phyloP scores from a whole-genome alignment of 2,888 invertebrate genomes.

The Acheta domesticus region DNA sequence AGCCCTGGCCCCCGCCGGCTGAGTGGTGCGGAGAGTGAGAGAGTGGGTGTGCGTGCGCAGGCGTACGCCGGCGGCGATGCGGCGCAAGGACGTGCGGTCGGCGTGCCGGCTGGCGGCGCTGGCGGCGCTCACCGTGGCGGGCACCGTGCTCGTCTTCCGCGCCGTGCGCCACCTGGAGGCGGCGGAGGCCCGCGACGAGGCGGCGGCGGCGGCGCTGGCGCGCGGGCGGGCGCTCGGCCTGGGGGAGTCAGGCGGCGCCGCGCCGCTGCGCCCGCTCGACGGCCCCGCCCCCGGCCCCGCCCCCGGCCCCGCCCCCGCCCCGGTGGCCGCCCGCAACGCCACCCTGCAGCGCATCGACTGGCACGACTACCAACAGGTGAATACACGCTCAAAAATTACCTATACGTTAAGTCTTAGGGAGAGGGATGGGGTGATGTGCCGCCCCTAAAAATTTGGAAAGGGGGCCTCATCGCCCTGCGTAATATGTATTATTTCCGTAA shows the following conservation, averaged over 20 bases:
- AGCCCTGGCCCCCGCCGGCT: too few relatives aligned
- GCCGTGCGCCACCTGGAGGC: slow-evolving; percentile 36
- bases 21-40: too few relatives aligned
- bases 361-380: slow-evolving; percentile 41
- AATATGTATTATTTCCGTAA: too few relatives aligned
- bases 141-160: slow-evolving; percentile 39
- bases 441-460: too few relatives aligned
- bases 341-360: slow-evolving; percentile 61
- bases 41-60: background rate
- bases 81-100: background rate
- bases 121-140: slow-evolving; percentile 37
- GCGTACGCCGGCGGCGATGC: background rate
- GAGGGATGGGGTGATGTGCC: too few relatives aligned
- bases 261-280: background rate
- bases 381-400: background rate
- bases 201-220: slow-evolving; percentile 18
- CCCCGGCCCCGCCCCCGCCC: too few relatives aligned
- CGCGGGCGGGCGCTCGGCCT: background rate
- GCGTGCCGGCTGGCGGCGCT: slow-evolving; percentile 30
- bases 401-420: too few relatives aligned
- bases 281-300: background rate
- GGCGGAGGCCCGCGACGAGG: slow-evolving; percentile 22
- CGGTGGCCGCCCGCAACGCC: background rate
- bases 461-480: too few relatives aligned
- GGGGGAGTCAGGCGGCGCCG: background rate